Conservation (phyloP, 2,797 vertebrate species). For the Intellagama lesueurii region DNA sequence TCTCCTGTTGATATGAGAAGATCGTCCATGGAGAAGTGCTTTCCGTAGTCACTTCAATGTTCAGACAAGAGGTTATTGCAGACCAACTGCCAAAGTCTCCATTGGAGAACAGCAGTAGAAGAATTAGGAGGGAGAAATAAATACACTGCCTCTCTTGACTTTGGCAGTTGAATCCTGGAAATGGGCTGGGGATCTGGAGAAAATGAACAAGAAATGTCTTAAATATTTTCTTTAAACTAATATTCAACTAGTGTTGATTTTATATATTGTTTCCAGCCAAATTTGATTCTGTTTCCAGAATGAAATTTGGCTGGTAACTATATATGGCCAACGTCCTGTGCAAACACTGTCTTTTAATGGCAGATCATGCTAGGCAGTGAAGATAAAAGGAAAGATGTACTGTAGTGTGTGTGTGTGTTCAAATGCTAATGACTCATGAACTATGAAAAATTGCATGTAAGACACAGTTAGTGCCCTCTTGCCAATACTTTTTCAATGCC, state of each 20-base stretch:
- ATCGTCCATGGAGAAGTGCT: neutral
- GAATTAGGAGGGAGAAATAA: neutral
- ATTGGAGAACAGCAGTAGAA: neutral
- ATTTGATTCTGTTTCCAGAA: constrained; percentile 9
- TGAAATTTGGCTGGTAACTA: neutral
- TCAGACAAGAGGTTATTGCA: neutral
- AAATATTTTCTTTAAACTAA: constrained; percentile 21
- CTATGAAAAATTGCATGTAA: neutral
- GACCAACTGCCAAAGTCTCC: neutral
- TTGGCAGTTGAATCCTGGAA: neutral
- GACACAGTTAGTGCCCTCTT: constrained; percentile 5
- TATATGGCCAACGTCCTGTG: neutral
- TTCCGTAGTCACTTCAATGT: neutral
- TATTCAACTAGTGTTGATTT: neutral
- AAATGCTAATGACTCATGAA: neutral
- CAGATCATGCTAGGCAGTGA: neutral
- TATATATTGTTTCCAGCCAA: neutral
- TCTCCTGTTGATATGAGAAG: neutral
- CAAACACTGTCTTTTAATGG: neutral
- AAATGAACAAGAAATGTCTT: neutral
- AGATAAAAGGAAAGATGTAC: neutral
- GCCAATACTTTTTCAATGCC: neutral
- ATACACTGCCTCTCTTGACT: neutral
- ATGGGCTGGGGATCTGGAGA: neutral
- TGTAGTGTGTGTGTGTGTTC: neutral